Base-by-base conservation (phyloP, 2,797 vertebrate species). In the Vespertilio murinus region DNA sequence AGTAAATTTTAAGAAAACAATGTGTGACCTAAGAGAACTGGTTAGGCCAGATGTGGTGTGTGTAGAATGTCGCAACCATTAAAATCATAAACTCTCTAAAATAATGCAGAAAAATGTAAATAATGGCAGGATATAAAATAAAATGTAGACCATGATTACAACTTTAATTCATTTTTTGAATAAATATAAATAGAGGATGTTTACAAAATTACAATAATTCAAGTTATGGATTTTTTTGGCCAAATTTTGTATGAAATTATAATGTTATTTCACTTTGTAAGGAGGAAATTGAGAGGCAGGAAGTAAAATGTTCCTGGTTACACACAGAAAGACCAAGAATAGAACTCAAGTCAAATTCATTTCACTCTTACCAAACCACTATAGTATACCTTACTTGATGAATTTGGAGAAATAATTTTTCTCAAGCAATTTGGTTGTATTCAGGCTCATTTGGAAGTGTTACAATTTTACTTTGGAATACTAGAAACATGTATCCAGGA, bases 391-490 rank as follows among this genome's bases (percentile, higher is more conserved):
- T 82, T 38, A 14, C 83, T 54, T 52, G 28, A 56, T 12, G 64
- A 79, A 79, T 56, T 11, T 82, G 28, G n/a, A 88, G 52, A 67
- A 56, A 88, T 4, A 4, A 2, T 4, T 40, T 88, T 90, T 94
- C 75, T 87, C 71, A 52, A 71, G 22, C n/a, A 61, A 28, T 49
- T 42, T 91, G 45, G 18, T 42, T 56, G 40, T n/a, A 49, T 49
- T 49, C 28, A 20, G 45, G 67, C 45, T 75, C 49, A 87, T 83
- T 49, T 73, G 38, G 88, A 85, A 81, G 42, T 8, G 28, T 49
- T 40, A 42, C 52, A 54, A 83, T 83, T 88, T 83, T 52, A 80
- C 75, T 89, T 92, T 33, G 86, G 25, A 91, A 73, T 61, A 56
- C 70, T n/a, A 83, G 47, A 80, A 77, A 78, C 69, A 30, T 35